phyloP scores from a whole-genome alignment of 2,888 invertebrate genomes.

The Polyommatus iphigenia region DNA sequence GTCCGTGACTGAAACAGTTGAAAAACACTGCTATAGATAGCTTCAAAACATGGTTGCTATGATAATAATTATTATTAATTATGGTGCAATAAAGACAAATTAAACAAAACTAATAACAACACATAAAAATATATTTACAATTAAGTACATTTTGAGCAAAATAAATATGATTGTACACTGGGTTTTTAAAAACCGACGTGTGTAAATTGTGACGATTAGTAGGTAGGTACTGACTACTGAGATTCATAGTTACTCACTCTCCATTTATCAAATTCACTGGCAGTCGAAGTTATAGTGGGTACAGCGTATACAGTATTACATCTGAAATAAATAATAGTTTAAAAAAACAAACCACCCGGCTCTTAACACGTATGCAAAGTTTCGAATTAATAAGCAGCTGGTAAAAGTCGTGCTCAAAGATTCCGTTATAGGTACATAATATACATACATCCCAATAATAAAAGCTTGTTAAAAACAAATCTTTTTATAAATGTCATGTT shows the following conservation, averaged over 20 bases:
- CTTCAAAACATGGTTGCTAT: no score
- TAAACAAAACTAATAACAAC: not conserved
- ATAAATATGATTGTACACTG: not conserved
- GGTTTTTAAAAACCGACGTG: not conserved
- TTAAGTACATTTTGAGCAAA: slow-evolving; percentile 20
- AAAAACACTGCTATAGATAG: no score
- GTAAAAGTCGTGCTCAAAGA: no score
- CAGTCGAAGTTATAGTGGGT: slow-evolving; percentile 39
- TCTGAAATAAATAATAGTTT: slow-evolving; percentile 41
- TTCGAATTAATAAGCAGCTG: no score
- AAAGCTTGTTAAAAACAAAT: no score
- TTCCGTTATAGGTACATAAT: no score
- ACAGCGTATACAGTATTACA: slow-evolving; percentile 44
- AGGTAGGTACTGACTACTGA: no score
- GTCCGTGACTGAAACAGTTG: no score
- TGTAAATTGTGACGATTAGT: not conserved
- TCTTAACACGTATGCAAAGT: no score
- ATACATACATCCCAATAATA: no score
- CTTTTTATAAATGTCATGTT: no score
- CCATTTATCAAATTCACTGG: not conserved
- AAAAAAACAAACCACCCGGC: not conserved
- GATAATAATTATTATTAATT: no score
- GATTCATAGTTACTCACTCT: not conserved
- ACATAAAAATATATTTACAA: slow-evolving; percentile 16
- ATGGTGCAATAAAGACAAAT: not conserved